A percentile compares a stretch with the other conserved stretches of the same genome.
Conservation (phyloP, 2,113 vertebrate genomes). For the Crotalus tigris region DNA sequence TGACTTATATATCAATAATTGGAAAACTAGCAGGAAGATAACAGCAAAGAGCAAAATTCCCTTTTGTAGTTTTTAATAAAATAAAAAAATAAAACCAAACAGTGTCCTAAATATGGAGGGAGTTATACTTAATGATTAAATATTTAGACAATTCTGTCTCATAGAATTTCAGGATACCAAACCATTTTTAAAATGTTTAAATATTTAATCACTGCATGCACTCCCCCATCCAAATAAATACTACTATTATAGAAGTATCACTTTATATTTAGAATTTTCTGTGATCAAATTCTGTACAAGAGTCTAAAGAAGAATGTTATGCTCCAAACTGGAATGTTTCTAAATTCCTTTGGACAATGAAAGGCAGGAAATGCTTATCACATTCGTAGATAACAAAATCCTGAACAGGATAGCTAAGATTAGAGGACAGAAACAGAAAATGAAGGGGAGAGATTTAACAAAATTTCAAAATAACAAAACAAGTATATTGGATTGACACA, state of each 20-base stretch:
- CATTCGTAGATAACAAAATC: background rate
- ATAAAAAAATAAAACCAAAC: background rate
- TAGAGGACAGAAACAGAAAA: background rate
- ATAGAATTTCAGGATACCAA: background rate
- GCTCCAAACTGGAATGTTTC: background rate
- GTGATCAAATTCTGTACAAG: background rate
- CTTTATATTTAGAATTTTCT: background rate
- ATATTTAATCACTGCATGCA: background rate
- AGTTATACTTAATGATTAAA: background rate
- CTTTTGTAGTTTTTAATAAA: background rate
- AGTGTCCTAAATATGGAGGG: background rate
- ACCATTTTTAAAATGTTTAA: background rate
- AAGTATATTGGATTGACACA: background rate
- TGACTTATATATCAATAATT: background rate
- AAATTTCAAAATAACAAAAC: background rate
- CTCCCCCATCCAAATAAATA: background rate
- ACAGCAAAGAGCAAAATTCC: background rate
- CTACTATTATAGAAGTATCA: background rate
- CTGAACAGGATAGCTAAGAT: background rate
- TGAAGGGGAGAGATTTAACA: background rate
- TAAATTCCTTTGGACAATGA: background rate
- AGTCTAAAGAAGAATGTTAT: background rate
- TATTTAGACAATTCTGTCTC: background rate
- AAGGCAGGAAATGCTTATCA: background rate
- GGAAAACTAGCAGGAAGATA: background rate